Evolutionary conservation across 2,113 vertebrate genomes (phyloP), one percentile per base, ranked within the genome.

Genomic region (Nyctereutes procyonoides): DNA sequence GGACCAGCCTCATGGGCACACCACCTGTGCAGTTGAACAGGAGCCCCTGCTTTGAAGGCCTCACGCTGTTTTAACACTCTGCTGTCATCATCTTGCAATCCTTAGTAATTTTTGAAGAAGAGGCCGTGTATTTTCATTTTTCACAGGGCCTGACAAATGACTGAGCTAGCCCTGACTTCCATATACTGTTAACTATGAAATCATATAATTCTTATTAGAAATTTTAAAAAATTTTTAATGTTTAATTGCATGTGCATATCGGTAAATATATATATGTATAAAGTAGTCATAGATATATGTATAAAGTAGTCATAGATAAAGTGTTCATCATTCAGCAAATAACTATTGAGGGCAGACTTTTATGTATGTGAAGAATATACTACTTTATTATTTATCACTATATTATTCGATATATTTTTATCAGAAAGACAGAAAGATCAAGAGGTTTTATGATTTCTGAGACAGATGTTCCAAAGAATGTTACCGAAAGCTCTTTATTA

Each of bases 401-500:
- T 91, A 60, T 82, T 48, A 85, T 24, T 85, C 3, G 58, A 79
- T 55, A 60, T 84, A 53, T 74, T 94, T 69, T 95, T 92, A 76
- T 94, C 22, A 38, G 32, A 51, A 76, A 76, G 71, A 95, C 16
- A 71, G 19, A 94, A 90, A 71, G 1, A 94, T 85, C 58, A 93
- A 85, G 28, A 91, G 65, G 11, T 92, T 82, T 88, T 83, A 4
- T 77, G 60, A 86, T 73, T 88, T 30, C 28, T 53, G 14, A 84
- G 74, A 93, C 6, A 81, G 38, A 83, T 90, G 28, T 74, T 91
- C 38, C 30, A 84, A 83, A 88, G 43, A 93, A 84, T 60, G 56
- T 91, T 85, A 67, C 9, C 80, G 38, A 77, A 97, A 81, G 32
- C n/a, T 96, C 38, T 28, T 74, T 51, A 56, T 82, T 90, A 81